phyloP scores from a whole-genome alignment of 2,113 vertebrate genomes.

The Chlorocebus sabaeus region DNA sequence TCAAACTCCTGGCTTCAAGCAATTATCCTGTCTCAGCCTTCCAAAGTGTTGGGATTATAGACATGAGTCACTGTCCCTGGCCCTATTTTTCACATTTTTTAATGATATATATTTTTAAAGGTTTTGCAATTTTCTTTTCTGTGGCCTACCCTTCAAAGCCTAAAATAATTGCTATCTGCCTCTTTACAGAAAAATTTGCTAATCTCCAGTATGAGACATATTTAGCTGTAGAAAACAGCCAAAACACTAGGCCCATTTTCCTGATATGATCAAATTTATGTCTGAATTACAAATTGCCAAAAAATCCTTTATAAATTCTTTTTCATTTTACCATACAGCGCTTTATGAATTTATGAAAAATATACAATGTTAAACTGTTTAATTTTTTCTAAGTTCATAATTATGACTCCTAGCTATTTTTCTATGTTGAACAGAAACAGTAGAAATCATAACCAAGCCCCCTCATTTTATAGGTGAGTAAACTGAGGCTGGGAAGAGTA shows the following conservation, averaged over 20 bases:
- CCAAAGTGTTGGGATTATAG: neutral
- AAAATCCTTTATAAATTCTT: neutral
- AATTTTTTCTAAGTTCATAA: neutral
- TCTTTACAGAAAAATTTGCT: neutral
- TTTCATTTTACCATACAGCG: neutral
- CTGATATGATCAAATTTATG: neutral
- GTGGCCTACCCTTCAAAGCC: neutral
- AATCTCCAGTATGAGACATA: neutral
- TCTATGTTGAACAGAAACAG: neutral
- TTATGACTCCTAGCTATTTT: neutral
- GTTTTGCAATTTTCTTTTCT: neutral
- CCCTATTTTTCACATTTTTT: neutral
- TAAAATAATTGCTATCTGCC: neutral
- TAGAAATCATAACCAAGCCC: neutral
- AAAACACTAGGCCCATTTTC: neutral
- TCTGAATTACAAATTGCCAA: conserved; percentile 14
- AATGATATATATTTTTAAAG: too few species aligned
- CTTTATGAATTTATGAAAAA: conserved; percentile 1
- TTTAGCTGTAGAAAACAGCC: neutral
- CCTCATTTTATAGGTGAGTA: neutral
- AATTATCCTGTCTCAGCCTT: neutral
- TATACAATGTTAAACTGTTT: neutral
- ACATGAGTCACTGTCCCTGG: neutral
- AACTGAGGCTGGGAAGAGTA: neutral
- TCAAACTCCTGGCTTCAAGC: neutral